These are phyloP conservation scores for Pomatorhinus ruficollis DNA, from an alignment of 2,113 vertebrate species.

Conservation along the genomic window DNA sequence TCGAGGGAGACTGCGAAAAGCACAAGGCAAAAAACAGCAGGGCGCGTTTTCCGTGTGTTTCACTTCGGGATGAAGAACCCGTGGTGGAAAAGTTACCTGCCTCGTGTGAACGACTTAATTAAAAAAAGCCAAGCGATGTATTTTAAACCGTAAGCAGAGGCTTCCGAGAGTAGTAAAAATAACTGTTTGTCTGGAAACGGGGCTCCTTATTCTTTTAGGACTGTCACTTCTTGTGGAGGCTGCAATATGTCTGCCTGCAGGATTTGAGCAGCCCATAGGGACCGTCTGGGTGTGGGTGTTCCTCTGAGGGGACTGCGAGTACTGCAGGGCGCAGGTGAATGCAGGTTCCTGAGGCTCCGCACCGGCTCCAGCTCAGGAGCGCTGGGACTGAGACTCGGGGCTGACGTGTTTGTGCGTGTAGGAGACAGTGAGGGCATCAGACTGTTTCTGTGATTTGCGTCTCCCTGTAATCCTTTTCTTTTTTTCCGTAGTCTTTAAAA, in stretches of 20 bases:
- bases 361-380: accelerated
- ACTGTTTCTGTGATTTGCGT: not conserved
- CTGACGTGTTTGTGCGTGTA: accelerated
- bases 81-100: not conserved
- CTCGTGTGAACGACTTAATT: not conserved
- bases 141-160: not conserved
- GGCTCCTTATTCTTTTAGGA: not conserved
- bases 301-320: not conserved
- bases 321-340: not conserved
- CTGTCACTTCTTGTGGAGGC: not conserved
- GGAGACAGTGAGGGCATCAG: not conserved
- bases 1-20: not conserved
- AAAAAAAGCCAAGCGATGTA: not conserved
- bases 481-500: not conserved
- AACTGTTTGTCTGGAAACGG: not conserved
- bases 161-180: not conserved
- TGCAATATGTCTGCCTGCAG: slow-evolving; percentile 32
- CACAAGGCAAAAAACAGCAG: not conserved
- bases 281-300: not conserved
- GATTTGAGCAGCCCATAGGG: not conserved
- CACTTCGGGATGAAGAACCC: not conserved
- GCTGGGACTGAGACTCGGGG: not conserved
- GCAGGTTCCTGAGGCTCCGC: not conserved
- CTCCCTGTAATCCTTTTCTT: not conserved
- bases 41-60: not conserved